These are phyloP conservation scores for Linnaemya tessellans DNA, from an alignment of 2,888 invertebrate species.

Conservation along the genomic window DNA sequence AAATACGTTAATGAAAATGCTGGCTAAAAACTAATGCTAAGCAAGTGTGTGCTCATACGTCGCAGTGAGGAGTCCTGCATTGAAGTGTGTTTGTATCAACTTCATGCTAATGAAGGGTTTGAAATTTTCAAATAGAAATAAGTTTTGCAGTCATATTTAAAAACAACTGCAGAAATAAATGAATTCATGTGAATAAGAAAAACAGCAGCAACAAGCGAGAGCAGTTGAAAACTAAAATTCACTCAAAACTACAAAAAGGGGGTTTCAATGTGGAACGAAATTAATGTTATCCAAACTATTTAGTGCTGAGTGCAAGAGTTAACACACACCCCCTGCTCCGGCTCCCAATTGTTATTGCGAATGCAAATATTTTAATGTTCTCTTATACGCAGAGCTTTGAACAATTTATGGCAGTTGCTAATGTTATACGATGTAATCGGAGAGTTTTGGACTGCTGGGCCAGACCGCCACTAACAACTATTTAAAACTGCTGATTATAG, in stretches of 20 bases:
- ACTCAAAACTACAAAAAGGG: background rate
- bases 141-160: constrained; percentile 1
- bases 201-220: no score
- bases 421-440: constrained; percentile 39
- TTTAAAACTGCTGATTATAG: constrained; percentile 69
- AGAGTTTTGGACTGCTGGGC: constrained; percentile 4
- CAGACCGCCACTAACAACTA: constrained; percentile 40
- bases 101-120: constrained; percentile 13
- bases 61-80: background rate
- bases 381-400: constrained; percentile 13
- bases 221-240: constrained; percentile 16
- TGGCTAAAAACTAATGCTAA: constrained; percentile 48
- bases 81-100: background rate
- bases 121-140: constrained; percentile 4
- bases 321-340: constrained; percentile 5
- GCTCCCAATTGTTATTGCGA: background rate
- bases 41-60: constrained; percentile 3
- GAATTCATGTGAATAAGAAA: constrained; percentile 11
- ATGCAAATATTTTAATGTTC: constrained; percentile 5
- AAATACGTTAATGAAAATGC: constrained; percentile 61
- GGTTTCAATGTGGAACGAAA: background rate
- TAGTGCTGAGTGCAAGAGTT: background rate
- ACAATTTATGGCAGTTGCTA: constrained; percentile 62
- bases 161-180: constrained; percentile 28
- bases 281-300: constrained; percentile 46